Base-by-base conservation (phyloP, 1,140 invertebrate species). In the Caligus rogercresseyi region DNA sequence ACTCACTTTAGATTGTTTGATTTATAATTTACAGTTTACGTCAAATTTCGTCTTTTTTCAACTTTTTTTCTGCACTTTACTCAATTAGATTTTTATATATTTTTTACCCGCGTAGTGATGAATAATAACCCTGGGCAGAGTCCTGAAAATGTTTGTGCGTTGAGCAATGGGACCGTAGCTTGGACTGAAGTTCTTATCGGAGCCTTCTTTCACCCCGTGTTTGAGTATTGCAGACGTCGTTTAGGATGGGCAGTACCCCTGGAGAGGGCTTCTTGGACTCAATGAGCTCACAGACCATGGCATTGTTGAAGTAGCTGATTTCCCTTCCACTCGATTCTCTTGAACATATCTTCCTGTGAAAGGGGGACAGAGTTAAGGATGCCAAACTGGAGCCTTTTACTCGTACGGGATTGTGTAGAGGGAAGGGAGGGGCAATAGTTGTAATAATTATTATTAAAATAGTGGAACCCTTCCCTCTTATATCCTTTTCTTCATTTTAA, bases 261-360 rank as follows among this genome's bases (percentile, higher is more conserved):
- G 79, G 78, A 16, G n/a, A 19, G 7, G 77, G 78, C 61, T 72
- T 69, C 69, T 78, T 79, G 2, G 72, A 74, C 71, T 75, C 80
- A 56, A 86, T 83, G 56, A 86, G 71, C 68, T 86, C 83, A 65
- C 81, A 81, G 51, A 82, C n/a, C 78, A 84, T 73, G 66, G 83
- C 80, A 68, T 86, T 86, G 73, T 86, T 84, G 73, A 85, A 85
- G 71, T 81, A 86, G 21, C 85, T 81, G 65, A 86, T 83, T n/a
- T 80, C 76, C n/a, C 3, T 77, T 80, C 83, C 83, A 86, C 68
- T 78, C 75, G 57, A 86, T 84, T 51, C 72, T 86, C 83, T 59
- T 78, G 72, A 1, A 83, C 76, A 70, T 85, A 85, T 68, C 83
- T 70, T 85, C 83, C 80, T 82, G 70, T 3, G 74, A 72, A 65